These are phyloP conservation scores for Caenorhabditis brenneri DNA, from an alignment of 1,140 invertebrate genomes.

Conservation along the genomic window DNA sequence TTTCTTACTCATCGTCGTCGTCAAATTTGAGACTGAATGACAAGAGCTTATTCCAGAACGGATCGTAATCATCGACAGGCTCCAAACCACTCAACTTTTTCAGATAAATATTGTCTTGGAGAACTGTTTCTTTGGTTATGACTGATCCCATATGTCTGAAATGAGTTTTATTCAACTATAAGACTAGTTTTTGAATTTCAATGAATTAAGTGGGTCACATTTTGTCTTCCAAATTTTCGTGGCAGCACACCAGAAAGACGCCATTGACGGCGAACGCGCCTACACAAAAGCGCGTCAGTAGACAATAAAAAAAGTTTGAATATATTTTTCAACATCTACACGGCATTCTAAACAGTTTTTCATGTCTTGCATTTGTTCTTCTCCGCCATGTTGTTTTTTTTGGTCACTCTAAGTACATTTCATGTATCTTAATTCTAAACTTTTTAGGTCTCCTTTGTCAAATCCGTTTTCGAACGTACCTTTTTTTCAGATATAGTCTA, in stretches of 20 bases:
- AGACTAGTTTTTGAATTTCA: neutral
- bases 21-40: conserved; percentile 82
- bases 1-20: conserved; percentile 60
- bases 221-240: neutral
- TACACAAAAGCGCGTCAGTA: neutral
- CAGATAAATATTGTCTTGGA: conserved; percentile 44
- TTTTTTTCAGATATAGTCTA: neutral
- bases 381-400: too few species aligned
- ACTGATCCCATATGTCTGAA: conserved; percentile 49
- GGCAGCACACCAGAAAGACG: neutral
- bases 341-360: too few species aligned
- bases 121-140: conserved; percentile 38
- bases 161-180: neutral
- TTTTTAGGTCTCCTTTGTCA: too few species aligned
- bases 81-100: conserved; percentile 46
- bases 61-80: conserved; percentile 83
- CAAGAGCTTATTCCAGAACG: conserved; percentile 90
- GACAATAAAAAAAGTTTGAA: neutral
- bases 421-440: too few species aligned
- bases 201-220: neutral
- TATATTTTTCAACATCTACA: too few species aligned
- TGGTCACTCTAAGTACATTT: too few species aligned
- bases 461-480: neutral
- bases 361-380: too few species aligned
- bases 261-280: neutral